Conservation (phyloP, 2,888 invertebrate genomes). For the Andrena bucephala region DNA sequence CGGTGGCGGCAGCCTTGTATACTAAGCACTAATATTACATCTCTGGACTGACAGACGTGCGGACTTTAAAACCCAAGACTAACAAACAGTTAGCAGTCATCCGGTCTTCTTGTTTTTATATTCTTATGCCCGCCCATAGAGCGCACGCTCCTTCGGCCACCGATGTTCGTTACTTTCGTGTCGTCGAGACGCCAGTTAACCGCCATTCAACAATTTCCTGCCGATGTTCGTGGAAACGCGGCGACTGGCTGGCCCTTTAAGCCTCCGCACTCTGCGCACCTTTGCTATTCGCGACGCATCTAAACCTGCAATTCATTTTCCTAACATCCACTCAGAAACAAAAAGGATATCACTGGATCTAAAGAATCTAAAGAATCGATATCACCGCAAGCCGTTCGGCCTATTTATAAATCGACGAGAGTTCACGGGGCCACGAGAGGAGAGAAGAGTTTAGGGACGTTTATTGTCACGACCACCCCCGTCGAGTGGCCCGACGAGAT, state of each 20-base stretch:
- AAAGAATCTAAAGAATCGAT: not conserved
- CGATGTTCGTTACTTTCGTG: slow-evolving; percentile 66
- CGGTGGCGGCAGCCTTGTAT: slow-evolving; percentile 73
- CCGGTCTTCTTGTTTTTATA: slow-evolving; percentile 85
- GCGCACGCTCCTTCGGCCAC: slow-evolving; percentile 51
- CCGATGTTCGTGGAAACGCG: slow-evolving; percentile 48
- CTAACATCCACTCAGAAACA: not conserved
- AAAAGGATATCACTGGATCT: not conserved
- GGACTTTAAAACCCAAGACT: slow-evolving; percentile 85
- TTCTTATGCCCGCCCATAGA: slow-evolving; percentile 78
- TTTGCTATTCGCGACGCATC: not conserved
- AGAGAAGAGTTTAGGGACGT: slow-evolving; percentile 11
- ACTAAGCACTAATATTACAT: slow-evolving; percentile 85
- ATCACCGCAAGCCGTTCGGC: not conserved
- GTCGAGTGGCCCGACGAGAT: slow-evolving; percentile 28
- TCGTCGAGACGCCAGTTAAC: slow-evolving; percentile 61
- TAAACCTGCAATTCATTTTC: not conserved
- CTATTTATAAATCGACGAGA: slow-evolving; percentile 31
- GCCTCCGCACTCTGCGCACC: not conserved
- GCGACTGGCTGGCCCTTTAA: slow-evolving; percentile 16
- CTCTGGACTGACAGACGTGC: slow-evolving; percentile 84
- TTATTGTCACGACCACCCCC: not conserved
- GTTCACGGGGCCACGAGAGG: not conserved
- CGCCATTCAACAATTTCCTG: slow-evolving; percentile 44
- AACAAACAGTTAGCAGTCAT: slow-evolving; percentile 85